Evolutionary conservation across 1,140 invertebrate genomes (phyloP).

Genomic region (Periplaneta americana): DNA sequence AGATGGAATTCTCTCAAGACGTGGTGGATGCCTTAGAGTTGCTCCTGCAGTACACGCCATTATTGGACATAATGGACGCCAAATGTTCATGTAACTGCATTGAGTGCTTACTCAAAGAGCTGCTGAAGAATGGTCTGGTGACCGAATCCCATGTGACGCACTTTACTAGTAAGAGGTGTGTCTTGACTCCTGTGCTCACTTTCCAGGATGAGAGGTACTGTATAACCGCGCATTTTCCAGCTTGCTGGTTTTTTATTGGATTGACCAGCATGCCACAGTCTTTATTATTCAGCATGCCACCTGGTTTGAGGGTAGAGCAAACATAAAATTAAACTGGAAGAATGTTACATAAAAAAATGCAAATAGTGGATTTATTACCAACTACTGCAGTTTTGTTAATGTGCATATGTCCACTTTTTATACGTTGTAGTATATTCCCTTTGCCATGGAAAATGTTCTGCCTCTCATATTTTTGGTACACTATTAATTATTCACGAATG

Average conservation of each 20-base stretch:
- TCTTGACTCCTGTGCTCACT: neutral
- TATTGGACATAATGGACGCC: constrained; percentile 84
- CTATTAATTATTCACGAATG: too few relatives aligned
- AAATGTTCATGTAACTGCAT: constrained; percentile 84
- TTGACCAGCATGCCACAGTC: neutral
- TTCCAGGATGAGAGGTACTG: neutral
- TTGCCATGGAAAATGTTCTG: too few relatives aligned
- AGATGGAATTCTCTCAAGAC: constrained; percentile 61
- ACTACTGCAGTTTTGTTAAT: too few relatives aligned
- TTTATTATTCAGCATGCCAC: neutral
- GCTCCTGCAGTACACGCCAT: constrained; percentile 69
- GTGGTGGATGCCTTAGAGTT: constrained; percentile 77
- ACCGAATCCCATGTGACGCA: constrained; percentile 69
- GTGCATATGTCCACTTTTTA: too few relatives aligned
- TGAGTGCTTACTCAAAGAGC: constrained; percentile 74
- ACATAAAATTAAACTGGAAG: too few relatives aligned
- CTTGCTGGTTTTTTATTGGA: neutral
- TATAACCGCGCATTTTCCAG: neutral
- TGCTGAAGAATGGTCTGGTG: constrained; percentile 73
- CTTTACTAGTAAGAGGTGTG: constrained; percentile 59
- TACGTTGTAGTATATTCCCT: too few relatives aligned
- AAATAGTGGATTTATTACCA: too few relatives aligned
- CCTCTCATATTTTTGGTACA: too few relatives aligned
- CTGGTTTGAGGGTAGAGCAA: too few relatives aligned
- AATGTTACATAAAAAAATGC: too few relatives aligned